Percentiles rank a stretch among this genome's conserved stretches.
phyloP scores from a whole-genome alignment of 2,113 vertebrate genomes.

The Sciurus niger region DNA sequence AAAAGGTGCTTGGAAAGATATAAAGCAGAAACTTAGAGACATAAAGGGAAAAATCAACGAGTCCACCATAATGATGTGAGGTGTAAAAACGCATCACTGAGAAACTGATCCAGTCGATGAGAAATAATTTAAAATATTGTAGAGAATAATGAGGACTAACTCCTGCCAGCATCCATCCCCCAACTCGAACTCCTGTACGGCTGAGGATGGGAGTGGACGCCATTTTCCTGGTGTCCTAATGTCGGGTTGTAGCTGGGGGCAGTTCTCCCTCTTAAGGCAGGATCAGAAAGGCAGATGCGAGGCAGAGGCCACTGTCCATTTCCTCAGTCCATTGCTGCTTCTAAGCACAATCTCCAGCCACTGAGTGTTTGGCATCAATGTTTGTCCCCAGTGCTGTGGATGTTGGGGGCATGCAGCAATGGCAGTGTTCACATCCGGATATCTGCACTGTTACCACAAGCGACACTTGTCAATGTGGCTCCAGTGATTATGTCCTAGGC shows the following conservation, averaged over 20 bases:
- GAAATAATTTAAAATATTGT: not conserved
- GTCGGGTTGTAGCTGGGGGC: not conserved
- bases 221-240: not conserved
- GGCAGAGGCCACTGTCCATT: not conserved
- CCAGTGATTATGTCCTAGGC: not conserved
- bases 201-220: not conserved
- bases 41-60: not conserved
- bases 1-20: slow-evolving; percentile 15
- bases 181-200: not conserved
- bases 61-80: not conserved
- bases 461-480: not conserved
- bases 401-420: not conserved
- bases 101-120: not conserved
- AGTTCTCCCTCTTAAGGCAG: not conserved
- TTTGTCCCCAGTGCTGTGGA: not conserved
- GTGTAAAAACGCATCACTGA: not conserved
- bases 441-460: not conserved
- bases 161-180: not conserved
- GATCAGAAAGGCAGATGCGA: not conserved
- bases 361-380: accelerated
- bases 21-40: slow-evolving; percentile 9
- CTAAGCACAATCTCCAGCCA: too few species aligned
- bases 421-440: too few species aligned
- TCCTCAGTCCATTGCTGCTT: not conserved
- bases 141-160: not conserved